A percentile compares a stretch with the other conserved stretches of the same genome.
phyloP scores from a whole-genome alignment of 2,113 vertebrate genomes.

The Acanthisitta chloris region DNA sequence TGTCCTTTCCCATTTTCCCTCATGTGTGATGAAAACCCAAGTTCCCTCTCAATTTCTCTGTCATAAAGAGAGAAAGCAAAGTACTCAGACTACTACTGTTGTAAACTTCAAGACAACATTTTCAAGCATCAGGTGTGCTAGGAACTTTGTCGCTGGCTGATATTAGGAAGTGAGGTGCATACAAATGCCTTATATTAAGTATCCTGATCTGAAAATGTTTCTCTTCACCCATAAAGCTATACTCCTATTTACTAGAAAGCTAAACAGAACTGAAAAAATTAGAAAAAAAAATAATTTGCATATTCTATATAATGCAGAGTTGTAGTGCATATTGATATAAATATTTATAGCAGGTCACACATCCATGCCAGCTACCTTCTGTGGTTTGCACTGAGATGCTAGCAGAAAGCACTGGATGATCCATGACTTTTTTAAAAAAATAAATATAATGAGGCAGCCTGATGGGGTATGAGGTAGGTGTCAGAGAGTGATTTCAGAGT shows the following conservation, averaged over 20 bases:
- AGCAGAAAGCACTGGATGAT: conserved; percentile 9
- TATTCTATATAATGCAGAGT: background rate
- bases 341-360: background rate
- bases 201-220: background rate
- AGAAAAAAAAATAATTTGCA: background rate
- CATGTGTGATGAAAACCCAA: background rate
- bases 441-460: conserved; percentile 17
- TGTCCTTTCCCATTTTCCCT: background rate
- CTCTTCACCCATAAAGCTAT: background rate
- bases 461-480: conserved; percentile 13
- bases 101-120: background rate
- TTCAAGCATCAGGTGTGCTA: background rate
- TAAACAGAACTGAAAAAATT: background rate
- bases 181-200: background rate
- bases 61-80: conserved; percentile 7
- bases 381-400: background rate
- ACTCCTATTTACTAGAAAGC: background rate
- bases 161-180: background rate
- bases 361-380: conserved; percentile 11
- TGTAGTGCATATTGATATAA: background rate
- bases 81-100: background rate
- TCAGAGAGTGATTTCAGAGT: conserved; percentile 13
- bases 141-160: background rate
- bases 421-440: background rate
- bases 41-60: background rate